Evolutionary conservation across 1,140 invertebrate species (phyloP).

Genomic region (Pararge aegeria): DNA sequence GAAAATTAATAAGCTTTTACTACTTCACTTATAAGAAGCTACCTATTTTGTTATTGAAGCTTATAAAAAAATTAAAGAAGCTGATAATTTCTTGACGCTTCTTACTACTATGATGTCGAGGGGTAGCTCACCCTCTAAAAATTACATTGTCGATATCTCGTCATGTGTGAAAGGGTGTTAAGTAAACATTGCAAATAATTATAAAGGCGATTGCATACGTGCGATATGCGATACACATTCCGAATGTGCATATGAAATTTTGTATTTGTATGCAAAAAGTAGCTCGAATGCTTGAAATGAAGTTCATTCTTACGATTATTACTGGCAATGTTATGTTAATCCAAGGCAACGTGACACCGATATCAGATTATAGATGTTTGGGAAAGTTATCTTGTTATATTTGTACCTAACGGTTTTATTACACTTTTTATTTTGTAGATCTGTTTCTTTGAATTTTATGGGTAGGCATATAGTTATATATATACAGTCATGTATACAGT

Average conservation of each 20-base stretch:
- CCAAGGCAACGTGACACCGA: conserved; percentile 68
- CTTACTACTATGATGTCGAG: conserved; percentile 4
- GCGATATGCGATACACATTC: conserved; percentile 38
- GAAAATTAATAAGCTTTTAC: conserved; percentile 10
- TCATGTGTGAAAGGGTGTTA: conserved; percentile 80
- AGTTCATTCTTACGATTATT: conserved; percentile 56
- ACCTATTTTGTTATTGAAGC: no score
- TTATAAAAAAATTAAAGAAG: neutral
- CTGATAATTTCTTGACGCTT: conserved; percentile 27
- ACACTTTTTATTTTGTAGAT: neutral
- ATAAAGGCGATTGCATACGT: conserved; percentile 73
- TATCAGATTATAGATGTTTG: conserved; percentile 71
- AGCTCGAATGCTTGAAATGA: conserved; percentile 46
- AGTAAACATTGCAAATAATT: conserved; percentile 81
- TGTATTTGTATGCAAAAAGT: conserved; percentile 71
- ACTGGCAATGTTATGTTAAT: conserved; percentile 69
- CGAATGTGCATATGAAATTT: conserved; percentile 56
- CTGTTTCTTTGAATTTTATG: neutral
- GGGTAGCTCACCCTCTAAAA: conserved; percentile 48
- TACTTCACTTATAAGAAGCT: neutral
- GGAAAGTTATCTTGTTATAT: conserved; percentile 36
- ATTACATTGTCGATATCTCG: conserved; percentile 65
- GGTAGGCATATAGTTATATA: neutral
- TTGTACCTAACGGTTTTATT: conserved; percentile 23
- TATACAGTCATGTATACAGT: no score